These are phyloP conservation scores for Laspeyria flexula DNA, from an alignment of 2,888 invertebrate genomes.

Conservation along the genomic window DNA sequence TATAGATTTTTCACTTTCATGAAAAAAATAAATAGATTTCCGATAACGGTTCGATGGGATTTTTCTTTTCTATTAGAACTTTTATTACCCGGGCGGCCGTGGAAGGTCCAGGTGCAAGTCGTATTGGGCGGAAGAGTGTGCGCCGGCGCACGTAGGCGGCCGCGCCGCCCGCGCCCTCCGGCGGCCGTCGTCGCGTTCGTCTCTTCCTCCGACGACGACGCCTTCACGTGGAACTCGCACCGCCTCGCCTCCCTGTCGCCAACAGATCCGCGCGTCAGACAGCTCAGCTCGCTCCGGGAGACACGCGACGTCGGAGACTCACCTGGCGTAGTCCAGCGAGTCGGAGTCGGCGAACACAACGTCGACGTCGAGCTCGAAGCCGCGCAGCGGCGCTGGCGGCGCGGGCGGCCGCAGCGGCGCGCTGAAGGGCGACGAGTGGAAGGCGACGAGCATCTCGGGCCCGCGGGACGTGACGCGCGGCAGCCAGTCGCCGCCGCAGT, in stretches of 20 bases:
- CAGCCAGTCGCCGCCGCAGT: slow-evolving; percentile 95
- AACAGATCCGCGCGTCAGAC: neutral
- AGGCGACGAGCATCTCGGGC: slow-evolving; percentile 94
- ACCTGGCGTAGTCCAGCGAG: slow-evolving; percentile 92
- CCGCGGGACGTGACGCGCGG: slow-evolving; percentile 90
- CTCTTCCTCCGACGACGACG: slow-evolving; percentile 88
- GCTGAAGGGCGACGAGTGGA: slow-evolving; percentile 94
- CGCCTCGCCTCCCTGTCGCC: slow-evolving; percentile 79
- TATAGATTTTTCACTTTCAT: too few relatives aligned
- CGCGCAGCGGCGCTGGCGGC: slow-evolving; percentile 89
- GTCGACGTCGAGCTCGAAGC: slow-evolving; percentile 93
- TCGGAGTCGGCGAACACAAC: slow-evolving; percentile 95
- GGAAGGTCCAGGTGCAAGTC: slow-evolving; percentile 94
- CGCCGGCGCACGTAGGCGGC: slow-evolving; percentile 91
- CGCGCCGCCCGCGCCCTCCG: slow-evolving; percentile 89
- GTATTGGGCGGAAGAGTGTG: slow-evolving; percentile 95
- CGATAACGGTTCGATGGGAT: too few relatives aligned
- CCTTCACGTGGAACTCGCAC: slow-evolving; percentile 92
- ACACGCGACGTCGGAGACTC: slow-evolving; percentile 7
- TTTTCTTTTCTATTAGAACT: neutral
- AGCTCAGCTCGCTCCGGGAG: too few relatives aligned
- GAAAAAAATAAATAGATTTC: too few relatives aligned
- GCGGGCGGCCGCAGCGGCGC: slow-evolving; percentile 89
- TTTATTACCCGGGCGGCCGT: slow-evolving; percentile 88
- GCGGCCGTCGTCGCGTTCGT: slow-evolving; percentile 73